Base-by-base conservation (phyloP, 2,797 vertebrate genomes). In the Neosalanx taihuensis region DNA sequence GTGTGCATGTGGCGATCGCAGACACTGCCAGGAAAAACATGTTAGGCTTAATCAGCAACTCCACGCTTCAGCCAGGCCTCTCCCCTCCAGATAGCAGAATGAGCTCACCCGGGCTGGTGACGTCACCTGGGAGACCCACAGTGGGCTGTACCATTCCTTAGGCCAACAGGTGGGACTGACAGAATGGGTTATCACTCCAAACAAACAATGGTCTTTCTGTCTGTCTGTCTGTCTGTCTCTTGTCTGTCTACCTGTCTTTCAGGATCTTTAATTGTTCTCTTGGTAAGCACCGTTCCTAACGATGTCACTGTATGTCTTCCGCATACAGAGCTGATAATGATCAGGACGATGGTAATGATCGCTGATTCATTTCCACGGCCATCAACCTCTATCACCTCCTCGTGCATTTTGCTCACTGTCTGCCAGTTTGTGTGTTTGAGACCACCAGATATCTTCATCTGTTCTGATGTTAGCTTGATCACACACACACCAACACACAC, bases 21-120 rank as follows among this genome's bases (percentile, higher is more conserved):
- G 18, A 30, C 61, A 29, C 30, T 23, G 51, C 56, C 68, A 46
- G 67, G 30, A 58, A 33, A 51, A 23, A 60, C 67, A 15, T 69
- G 37, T 65, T 41, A 23, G 23, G 26, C 35, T 49, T 65, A 26
- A 65, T 65, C n/a, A 65, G 20, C 37, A 46, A 41, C 7, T 3
- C 3, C 20, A 17, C 17, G 23, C 26, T 23, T 63, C 41, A 59
- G 10, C 56, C n/a, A 69, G 26, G 18, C 46, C 35, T 58, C 31
- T 13, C 68, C 64, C 60, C 57, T 23, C 61, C 71, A 61, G 64
- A 49, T 31, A 15, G 61, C 67, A 41, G 64, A 64, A 68, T 18
- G 26, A 80, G 64, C 61, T 64, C 65, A 62, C 30, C 35, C 51
- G 56, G 64, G 64, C 17, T 63, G 64, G 41, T 62, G 69, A 61